phyloP scores from a whole-genome alignment of 1,140 invertebrate species.

The Drosophila yakuba region DNA sequence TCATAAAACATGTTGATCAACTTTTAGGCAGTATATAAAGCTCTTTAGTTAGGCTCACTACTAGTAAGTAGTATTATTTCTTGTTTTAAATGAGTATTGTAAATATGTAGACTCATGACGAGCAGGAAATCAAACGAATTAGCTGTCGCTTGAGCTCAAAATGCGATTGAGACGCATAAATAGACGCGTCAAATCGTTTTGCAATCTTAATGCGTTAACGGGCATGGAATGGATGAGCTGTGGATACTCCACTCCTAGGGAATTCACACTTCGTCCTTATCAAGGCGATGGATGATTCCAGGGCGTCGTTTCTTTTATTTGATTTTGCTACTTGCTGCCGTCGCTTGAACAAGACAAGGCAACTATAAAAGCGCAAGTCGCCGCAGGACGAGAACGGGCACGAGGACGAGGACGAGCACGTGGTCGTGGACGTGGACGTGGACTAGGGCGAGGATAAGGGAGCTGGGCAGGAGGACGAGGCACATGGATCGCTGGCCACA shows the following conservation, averaged over 20 bases:
- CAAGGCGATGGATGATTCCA: slow-evolving; percentile 8
- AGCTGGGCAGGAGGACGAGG: background rate
- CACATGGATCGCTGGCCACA: slow-evolving; percentile 18
- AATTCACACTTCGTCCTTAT: slow-evolving; percentile 26
- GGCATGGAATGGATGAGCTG: background rate
- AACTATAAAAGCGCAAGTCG: slow-evolving; percentile 69
- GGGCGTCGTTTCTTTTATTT: slow-evolving; percentile 39
- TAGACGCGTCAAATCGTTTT: slow-evolving; percentile 3
- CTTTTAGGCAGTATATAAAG: too few relatives aligned
- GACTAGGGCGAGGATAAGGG: too few relatives aligned
- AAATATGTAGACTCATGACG: too few relatives aligned
- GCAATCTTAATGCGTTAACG: background rate
- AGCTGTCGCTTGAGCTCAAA: too few relatives aligned
- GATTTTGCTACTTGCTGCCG: slow-evolving; percentile 52
- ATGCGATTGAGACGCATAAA: background rate
- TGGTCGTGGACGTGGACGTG: background rate
- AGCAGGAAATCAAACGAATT: too few relatives aligned
- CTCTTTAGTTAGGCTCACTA: too few relatives aligned
- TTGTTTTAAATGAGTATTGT: too few relatives aligned
- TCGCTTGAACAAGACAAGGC: slow-evolving; percentile 67
- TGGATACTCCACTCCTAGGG: slow-evolving; percentile 4
- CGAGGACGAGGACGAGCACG: background rate
- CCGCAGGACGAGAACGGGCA: background rate
- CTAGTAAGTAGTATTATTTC: too few relatives aligned
- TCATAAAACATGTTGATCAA: too few relatives aligned